Percentiles rank a stretch among this genome's conserved stretches.
phyloP scores from a whole-genome alignment of 2,113 vertebrate genomes.

The Scomber colias region DNA sequence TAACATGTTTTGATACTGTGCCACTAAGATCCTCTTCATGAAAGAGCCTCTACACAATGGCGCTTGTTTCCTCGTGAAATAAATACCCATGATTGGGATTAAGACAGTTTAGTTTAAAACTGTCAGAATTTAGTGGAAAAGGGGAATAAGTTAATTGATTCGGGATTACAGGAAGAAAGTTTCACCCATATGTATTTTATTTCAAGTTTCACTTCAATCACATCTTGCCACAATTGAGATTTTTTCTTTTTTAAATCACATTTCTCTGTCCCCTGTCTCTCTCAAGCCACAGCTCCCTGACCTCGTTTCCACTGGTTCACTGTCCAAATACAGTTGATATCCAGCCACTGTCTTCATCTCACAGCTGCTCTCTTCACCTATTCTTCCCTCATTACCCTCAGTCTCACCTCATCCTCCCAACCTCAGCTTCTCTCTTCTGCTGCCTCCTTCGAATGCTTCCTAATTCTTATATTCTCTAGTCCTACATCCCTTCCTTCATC shows the following conservation, averaged over 20 bases:
- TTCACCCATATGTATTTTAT: not conserved
- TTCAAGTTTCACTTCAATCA: not conserved
- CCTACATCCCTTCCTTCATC: slow-evolving; percentile 4
- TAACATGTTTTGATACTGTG: too few relatives aligned
- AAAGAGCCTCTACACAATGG: too few relatives aligned
- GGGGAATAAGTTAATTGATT: not conserved
- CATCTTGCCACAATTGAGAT: not conserved
- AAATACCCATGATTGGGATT: too few relatives aligned
- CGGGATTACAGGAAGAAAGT: not conserved
- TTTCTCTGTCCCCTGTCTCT: not conserved
- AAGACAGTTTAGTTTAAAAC: too few relatives aligned
- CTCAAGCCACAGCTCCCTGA: slow-evolving; percentile 7
- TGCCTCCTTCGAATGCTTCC: not conserved
- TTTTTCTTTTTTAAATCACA: not conserved
- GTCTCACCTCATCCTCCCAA: slow-evolving; percentile 1
- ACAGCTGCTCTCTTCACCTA: slow-evolving; percentile 4
- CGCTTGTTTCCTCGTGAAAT: too few relatives aligned
- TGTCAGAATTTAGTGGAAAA: too few relatives aligned
- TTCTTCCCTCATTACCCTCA: not conserved
- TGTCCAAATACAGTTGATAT: slow-evolving; percentile 26
- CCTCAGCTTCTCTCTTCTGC: not conserved
- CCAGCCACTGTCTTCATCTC: slow-evolving; percentile 3
- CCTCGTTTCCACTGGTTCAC: slow-evolving; percentile 33
- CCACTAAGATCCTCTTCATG: too few relatives aligned
- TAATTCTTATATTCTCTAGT: slow-evolving; percentile 7